Evolutionary conservation across 2,888 invertebrate species (phyloP).

Genomic region (Ophioninae sp.): DNA sequence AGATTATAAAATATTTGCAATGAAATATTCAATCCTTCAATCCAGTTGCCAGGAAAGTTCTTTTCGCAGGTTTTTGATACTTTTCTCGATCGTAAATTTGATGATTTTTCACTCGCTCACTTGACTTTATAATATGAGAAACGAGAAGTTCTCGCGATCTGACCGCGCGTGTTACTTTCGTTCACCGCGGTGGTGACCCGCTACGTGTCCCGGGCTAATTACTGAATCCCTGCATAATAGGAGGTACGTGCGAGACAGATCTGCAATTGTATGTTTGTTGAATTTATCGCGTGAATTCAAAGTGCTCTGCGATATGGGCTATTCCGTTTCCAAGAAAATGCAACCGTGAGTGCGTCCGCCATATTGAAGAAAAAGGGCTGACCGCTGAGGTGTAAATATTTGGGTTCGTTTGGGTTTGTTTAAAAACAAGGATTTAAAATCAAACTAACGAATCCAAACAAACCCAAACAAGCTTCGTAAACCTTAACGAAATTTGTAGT

Average conservation of each 20-base stretch:
- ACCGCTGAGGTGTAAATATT: no score
- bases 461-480: no score
- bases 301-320: neutral
- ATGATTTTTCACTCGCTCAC: neutral
- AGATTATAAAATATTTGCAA: no score
- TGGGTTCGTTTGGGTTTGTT: no score
- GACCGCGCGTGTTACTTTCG: slow-evolving; percentile 45
- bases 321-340: neutral
- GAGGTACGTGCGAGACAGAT: neutral
- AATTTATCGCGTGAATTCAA: slow-evolving; percentile 5
- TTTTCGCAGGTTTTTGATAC: slow-evolving; percentile 24
- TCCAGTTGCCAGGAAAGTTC: slow-evolving; percentile 40
- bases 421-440: no score
- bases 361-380: no score
- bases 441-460: no score
- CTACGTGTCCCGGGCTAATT: slow-evolving; percentile 53
- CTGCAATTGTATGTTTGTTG: neutral
- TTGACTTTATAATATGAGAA: slow-evolving; percentile 38
- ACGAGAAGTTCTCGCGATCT: slow-evolving; percentile 39
- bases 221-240: slow-evolving; percentile 34
- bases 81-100: neutral
- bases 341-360: neutral
- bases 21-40: neutral
- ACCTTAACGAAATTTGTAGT: no score
- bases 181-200: slow-evolving; percentile 41